Evolutionary conservation across 1,140 invertebrate genomes (phyloP).

Genomic region (Drosophila leontia): DNA sequence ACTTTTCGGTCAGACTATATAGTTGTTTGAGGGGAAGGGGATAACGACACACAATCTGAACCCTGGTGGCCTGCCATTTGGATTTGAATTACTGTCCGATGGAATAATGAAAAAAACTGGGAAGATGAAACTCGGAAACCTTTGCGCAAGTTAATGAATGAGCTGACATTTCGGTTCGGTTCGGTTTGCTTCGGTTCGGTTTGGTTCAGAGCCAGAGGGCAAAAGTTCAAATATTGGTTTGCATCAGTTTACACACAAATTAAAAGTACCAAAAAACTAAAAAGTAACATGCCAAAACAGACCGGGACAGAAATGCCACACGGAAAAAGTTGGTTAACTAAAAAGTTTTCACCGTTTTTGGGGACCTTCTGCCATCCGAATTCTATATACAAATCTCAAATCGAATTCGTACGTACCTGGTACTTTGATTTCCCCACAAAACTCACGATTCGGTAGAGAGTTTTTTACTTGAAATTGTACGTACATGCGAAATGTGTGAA

Average conservation of each 20-base stretch:
- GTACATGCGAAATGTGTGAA: conserved; percentile 8
- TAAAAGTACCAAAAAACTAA: conserved; percentile 51
- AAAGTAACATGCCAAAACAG: conserved; percentile 40
- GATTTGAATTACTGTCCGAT: conserved; percentile 49
- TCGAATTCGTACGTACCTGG: conserved; percentile 25
- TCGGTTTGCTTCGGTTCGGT: conserved; percentile 23
- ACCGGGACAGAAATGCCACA: conserved; percentile 20
- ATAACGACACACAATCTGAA: conserved; percentile 23
- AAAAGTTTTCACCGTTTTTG: conserved; percentile 43
- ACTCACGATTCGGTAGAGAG: conserved; percentile 13
- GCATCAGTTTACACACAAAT: conserved; percentile 78
- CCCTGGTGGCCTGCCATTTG: conserved; percentile 57
- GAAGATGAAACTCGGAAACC: conserved; percentile 46
- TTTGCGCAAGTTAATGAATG: conserved; percentile 78
- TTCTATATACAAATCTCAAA: background rate
- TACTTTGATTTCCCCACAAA: conserved; percentile 7
- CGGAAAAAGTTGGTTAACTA: conserved; percentile 61
- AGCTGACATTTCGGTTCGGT: conserved; percentile 69
- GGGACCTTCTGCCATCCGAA: conserved; percentile 13
- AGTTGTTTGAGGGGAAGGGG: background rate
- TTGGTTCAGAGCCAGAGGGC: conserved; percentile 45
- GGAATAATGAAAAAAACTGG: conserved; percentile 28
- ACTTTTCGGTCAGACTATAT: conserved; percentile 24
- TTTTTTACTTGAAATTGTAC: background rate
- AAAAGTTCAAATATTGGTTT: conserved; percentile 78